These are phyloP conservation scores for Protobothrops flavoviridis DNA, from an alignment of 2,113 vertebrate genomes.

Conservation along the genomic window DNA sequence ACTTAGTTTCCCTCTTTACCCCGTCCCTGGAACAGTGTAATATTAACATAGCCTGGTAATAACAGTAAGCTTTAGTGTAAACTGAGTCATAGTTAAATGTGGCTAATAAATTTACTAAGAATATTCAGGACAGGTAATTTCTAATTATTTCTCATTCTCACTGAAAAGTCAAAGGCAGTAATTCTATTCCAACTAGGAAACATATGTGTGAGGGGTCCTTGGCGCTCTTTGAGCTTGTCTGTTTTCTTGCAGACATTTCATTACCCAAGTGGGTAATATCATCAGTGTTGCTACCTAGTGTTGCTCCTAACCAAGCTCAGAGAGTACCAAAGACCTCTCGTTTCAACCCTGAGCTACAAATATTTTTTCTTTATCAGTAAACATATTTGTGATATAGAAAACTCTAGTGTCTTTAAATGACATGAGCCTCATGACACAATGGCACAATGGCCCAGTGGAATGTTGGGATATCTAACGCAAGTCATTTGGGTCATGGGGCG, in stretches of 20 bases:
- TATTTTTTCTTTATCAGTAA: neutral
- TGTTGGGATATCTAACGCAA: neutral
- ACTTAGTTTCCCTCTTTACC: conserved; percentile 35
- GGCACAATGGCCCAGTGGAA: neutral
- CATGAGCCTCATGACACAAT: neutral
- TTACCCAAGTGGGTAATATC: neutral
- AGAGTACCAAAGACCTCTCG: neutral
- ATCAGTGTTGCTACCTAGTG: neutral
- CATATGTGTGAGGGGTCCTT: neutral
- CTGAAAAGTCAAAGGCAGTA: conserved; percentile 38
- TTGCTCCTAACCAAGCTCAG: neutral
- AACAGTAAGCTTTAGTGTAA: conserved; percentile 60
- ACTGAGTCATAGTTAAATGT: conserved; percentile 53
- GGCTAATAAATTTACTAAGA: conserved; percentile 60
- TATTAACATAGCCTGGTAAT: conserved; percentile 59
- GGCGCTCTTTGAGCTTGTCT: neutral
- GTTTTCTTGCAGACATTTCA: neutral
- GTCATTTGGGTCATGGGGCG: neutral
- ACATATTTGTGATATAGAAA: neutral
- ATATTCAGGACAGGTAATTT: conserved; percentile 52
- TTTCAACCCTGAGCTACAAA: neutral
- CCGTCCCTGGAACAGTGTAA: conserved; percentile 37
- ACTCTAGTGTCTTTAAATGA: neutral
- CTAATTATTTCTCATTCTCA: conserved; percentile 52
- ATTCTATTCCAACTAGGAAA: neutral